A percentile compares a stretch with the other conserved stretches of the same genome.
phyloP scores from a whole-genome alignment of 2,113 vertebrate species.

The Toxotes chatareus region DNA sequence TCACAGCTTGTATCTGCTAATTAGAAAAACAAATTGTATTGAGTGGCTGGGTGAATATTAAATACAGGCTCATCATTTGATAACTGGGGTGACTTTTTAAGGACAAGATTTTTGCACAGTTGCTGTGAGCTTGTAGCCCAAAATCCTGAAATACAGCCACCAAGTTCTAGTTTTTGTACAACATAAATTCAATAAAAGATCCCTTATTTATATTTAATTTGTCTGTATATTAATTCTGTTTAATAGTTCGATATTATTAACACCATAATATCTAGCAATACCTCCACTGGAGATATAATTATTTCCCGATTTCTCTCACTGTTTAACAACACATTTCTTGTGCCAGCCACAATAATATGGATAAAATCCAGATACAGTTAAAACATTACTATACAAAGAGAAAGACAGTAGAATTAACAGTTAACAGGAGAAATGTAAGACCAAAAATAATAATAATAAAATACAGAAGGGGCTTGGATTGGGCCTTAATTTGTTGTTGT shows the following conservation, averaged over 20 bases:
- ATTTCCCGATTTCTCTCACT: not conserved
- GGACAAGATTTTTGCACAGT: slow-evolving; percentile 28
- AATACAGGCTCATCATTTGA: slow-evolving; percentile 53
- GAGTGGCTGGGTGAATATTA: slow-evolving; percentile 58
- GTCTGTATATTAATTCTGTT: not conserved
- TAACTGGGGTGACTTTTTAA: slow-evolving; percentile 30
- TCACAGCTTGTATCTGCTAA: slow-evolving; percentile 65
- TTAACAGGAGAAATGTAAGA: not conserved
- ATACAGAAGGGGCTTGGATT: not conserved
- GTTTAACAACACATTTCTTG: not conserved
- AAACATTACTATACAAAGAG: not conserved
- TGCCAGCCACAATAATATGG: not conserved
- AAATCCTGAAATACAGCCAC: not conserved
- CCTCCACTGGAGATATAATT: not conserved
- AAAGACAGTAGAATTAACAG: not conserved
- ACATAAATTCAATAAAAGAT: not conserved
- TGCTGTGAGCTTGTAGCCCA: not conserved
- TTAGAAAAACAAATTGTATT: slow-evolving; percentile 68
- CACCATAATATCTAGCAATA: not conserved
- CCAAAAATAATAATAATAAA: not conserved
- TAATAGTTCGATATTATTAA: not conserved
- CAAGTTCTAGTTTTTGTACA: not conserved
- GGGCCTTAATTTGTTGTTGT: not conserved
- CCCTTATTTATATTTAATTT: not conserved
- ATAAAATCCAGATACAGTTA: not conserved